phyloP scores from a whole-genome alignment of 2,113 vertebrate genomes.

The Zeus faber region DNA sequence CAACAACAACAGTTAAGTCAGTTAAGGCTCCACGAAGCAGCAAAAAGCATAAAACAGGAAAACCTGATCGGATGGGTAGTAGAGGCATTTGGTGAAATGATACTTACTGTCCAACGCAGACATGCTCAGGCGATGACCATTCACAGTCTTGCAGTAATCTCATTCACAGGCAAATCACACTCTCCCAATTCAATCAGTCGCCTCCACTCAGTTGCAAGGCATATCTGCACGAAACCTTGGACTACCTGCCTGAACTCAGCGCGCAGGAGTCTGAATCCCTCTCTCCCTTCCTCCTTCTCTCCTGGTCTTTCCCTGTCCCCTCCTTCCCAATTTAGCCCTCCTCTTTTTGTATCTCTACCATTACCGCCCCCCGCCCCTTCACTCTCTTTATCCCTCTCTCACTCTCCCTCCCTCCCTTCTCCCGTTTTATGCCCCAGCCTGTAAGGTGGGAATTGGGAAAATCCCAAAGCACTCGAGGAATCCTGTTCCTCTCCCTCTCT shows the following conservation, averaged over 20 bases:
- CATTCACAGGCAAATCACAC: conserved; percentile 20
- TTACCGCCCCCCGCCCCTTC: conserved; percentile 22
- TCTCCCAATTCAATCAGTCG: conserved; percentile 27
- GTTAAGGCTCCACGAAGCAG: not conserved
- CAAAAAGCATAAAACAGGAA: not conserved
- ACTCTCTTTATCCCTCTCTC: too few species aligned
- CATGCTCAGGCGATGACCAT: conserved; percentile 18
- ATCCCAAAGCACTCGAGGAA: conserved; percentile 48
- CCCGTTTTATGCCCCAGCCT: conserved; percentile 22
- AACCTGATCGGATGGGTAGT: not conserved
- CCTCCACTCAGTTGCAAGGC: conserved; percentile 8
- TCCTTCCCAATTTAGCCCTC: conserved; percentile 35
- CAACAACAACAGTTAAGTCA: not conserved
- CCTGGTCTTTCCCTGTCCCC: conserved; percentile 32
- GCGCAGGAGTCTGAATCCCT: conserved; percentile 28
- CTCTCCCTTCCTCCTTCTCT: conserved; percentile 32
- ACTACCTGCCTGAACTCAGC: conserved; percentile 49
- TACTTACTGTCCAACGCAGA: conserved; percentile 28
- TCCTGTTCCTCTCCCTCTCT: conserved; percentile 35
- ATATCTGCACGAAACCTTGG: conserved; percentile 19
- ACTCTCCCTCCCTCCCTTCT: conserved; percentile 5
- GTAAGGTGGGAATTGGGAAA: conserved; percentile 52
- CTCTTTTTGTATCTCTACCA: conserved; percentile 36
- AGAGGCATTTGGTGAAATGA: conserved; percentile 10
- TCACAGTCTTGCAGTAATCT: conserved; percentile 5